Base-by-base conservation (phyloP, 2,113 vertebrate species). In the Planiliza haematocheilus region DNA sequence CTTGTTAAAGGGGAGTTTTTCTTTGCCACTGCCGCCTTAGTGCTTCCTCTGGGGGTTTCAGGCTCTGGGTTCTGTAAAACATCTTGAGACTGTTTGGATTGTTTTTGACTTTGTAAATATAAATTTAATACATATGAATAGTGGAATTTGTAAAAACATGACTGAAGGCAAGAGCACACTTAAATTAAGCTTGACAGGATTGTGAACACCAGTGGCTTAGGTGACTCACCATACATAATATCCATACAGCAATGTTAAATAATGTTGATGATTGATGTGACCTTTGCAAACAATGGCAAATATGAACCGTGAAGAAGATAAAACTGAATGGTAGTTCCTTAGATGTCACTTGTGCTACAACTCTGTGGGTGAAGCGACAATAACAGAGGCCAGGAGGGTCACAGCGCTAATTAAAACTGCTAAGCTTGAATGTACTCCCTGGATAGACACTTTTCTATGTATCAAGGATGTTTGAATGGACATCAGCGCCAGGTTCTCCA, bases 321-420 rank as follows among this genome's bases (percentile, higher is more conserved):
- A 52, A 34, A 39, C 18, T 53, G 16, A 60, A 10, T 43, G 2
- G 18, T 8, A 10, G 10, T 65, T 70, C 60, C 51, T 43, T 37
- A 16, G 20, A 70, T 20, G 65, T 41, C 34, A 52, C 42, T 64
- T 64, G 51, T 59, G 30, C 48, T 77, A 73, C 10, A 24, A 61
- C 10, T 34, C 38, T 73, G 68, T 70, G 69, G 78, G 70, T 77
- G 55, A 77, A 43, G 56, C 56, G 56, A 58, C 50, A 70, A 67
- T 58, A 70, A 78, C 68, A 61, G 53, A 61, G 50, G 59, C 36
- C 17, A 77, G 7, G 14, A 43, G 10, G 67, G 51, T 42, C 49
- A 62, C 13, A 4, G 62, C 37, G 68, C 58, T 48, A 49, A 76
- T n/a, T 45, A 39, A 62, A 67, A 58, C 43, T 18, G 45, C 52